Conservation (phyloP, 2,113 vertebrate species). For the cat (Felis catus) region DNA sequence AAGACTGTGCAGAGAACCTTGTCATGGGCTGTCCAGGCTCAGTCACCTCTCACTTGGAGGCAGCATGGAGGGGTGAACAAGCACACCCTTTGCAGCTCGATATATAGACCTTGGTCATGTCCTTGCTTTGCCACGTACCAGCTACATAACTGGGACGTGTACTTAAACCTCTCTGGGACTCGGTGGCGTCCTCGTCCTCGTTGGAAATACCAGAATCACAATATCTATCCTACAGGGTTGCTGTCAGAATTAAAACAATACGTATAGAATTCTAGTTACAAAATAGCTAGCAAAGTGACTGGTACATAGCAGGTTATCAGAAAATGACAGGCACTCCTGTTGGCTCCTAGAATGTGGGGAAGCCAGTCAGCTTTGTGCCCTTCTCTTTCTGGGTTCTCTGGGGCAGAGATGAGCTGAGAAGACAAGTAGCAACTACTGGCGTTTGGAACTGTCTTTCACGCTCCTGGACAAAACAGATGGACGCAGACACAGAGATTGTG, state of each 20-base stretch:
- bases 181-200: not conserved
- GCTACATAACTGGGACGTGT: rapidly evolving
- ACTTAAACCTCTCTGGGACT: not conserved
- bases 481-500: not conserved
- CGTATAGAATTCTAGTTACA: not conserved
- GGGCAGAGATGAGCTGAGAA: not conserved
- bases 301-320: not conserved
- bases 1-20: not conserved
- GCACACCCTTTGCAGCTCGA: not conserved
- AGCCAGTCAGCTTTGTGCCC: not conserved
- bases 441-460: not conserved
- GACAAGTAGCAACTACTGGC: not conserved
- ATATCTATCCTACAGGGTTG: not conserved
- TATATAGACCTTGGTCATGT: not conserved
- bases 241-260: not conserved
- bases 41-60: not conserved
- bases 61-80: not conserved
- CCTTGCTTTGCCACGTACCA: not conserved
- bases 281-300: not conserved
- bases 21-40: not conserved
- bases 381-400: not conserved
- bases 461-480: no score
- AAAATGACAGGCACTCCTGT: not conserved
- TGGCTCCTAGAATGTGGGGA: not conserved
- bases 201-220: not conserved